Evolutionary conservation across 2,888 invertebrate species (phyloP).

Genomic region (Seira ritae): DNA sequence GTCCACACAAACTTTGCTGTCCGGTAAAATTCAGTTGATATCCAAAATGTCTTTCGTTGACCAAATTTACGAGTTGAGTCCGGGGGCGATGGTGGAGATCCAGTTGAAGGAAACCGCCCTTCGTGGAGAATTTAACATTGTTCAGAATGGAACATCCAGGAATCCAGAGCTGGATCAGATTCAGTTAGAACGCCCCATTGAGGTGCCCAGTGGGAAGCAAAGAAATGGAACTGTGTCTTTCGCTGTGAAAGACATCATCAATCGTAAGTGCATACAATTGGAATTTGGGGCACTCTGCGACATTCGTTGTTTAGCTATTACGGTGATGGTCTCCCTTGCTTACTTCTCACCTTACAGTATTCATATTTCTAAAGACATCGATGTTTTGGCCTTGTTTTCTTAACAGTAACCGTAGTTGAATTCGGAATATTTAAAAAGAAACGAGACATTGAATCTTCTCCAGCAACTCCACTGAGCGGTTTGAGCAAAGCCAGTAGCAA

Average conservation of each 20-base stretch:
- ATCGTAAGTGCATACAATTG: conserved; percentile 45
- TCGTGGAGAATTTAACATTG: conserved; percentile 53
- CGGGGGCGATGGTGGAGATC: conserved; percentile 61
- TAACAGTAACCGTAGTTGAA: conserved; percentile 55
- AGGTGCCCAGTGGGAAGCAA: conserved; percentile 59
- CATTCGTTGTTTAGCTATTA: no score
- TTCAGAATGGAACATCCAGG: conserved; percentile 18
- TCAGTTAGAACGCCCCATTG: conserved; percentile 47
- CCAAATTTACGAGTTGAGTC: conserved; percentile 55
- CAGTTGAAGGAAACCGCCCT: conserved; percentile 43
- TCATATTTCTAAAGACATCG: no score
- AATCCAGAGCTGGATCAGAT: conserved; percentile 55
- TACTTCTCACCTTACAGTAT: background rate
- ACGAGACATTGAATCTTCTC: conserved; percentile 37
- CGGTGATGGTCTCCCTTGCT: no score
- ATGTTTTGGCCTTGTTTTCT: conserved; percentile 5
- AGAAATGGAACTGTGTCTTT: conserved; percentile 42
- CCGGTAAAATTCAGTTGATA: no score
- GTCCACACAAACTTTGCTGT: no score
- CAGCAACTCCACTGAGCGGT: background rate
- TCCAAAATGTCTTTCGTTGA: conserved; percentile 55
- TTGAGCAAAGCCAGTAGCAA: conserved; percentile 23
- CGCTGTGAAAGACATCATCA: conserved; percentile 51
- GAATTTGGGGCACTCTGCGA: no score
- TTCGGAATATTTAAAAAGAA: conserved; percentile 61